A percentile compares a stretch with the other conserved stretches of the same genome.
These are phyloP conservation scores for Salmo trutta DNA, from an alignment of 2,797 vertebrate genomes.

Conservation along the genomic window DNA sequence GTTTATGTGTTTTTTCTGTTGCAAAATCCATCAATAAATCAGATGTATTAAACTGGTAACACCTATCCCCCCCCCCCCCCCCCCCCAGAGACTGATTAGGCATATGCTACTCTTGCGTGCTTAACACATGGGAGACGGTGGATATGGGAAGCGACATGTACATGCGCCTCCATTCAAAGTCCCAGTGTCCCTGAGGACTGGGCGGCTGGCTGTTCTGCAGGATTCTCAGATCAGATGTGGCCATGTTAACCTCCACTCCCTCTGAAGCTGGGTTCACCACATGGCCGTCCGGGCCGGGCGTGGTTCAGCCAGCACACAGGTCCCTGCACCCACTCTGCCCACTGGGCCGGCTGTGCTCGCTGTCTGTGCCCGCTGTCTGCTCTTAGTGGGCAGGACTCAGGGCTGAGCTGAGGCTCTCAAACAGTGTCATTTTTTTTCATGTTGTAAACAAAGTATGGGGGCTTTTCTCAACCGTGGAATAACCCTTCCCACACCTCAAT, in stretches of 20 bases:
- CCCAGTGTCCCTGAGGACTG: neutral
- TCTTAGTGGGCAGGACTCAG: slow-evolving; percentile 43
- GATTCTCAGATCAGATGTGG: slow-evolving; percentile 22
- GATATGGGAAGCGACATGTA: neutral
- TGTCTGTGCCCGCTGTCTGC: slow-evolving; percentile 33
- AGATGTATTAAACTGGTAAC: neutral
- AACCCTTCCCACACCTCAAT: neutral
- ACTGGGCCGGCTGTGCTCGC: slow-evolving; percentile 39
- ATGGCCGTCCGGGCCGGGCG: slow-evolving; percentile 43
- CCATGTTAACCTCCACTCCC: slow-evolving; percentile 29
- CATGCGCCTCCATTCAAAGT: neutral
- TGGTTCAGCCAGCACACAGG: slow-evolving; percentile 26
- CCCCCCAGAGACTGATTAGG: too few relatives aligned
- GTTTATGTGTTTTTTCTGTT: neutral
- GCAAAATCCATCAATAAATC: neutral
- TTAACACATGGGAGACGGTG: neutral
- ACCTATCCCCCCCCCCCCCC: neutral
- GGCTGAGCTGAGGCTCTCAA: slow-evolving; percentile 40
- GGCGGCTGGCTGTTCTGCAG: neutral
- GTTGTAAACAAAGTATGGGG: slow-evolving; percentile 8
- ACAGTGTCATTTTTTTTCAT: slow-evolving; percentile 39
- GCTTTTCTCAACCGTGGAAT: neutral
- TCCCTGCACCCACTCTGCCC: slow-evolving; percentile 34
- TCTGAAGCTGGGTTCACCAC: slow-evolving; percentile 45
- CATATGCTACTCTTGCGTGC: too few relatives aligned